phyloP scores from a whole-genome alignment of 2,888 invertebrate genomes.

The Rhagonycha fulva region DNA sequence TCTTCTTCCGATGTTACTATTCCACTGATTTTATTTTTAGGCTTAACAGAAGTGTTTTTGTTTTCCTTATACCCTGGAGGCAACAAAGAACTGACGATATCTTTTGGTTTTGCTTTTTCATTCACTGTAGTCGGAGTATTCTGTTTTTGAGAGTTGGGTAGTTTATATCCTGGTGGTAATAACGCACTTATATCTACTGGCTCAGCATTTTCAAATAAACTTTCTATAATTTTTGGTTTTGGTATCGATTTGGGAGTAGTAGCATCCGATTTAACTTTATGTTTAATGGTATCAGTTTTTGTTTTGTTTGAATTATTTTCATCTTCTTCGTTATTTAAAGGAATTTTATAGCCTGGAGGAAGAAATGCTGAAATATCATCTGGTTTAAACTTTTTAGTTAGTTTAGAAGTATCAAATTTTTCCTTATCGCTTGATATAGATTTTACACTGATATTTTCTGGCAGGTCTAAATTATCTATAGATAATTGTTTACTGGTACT shows the following conservation, averaged over 20 bases:
- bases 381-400: constrained; percentile 52
- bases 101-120: constrained; percentile 44
- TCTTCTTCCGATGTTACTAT: constrained; percentile 50
- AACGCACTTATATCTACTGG: constrained; percentile 60
- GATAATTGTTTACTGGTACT: not conserved
- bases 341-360: constrained; percentile 66
- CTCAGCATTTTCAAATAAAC: constrained; percentile 39
- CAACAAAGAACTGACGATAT: constrained; percentile 55
- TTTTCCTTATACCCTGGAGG: constrained; percentile 55
- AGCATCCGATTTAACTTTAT: constrained; percentile 39
- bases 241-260: constrained; percentile 38
- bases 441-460: constrained; percentile 50
- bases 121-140: not conserved
- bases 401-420: constrained; percentile 56
- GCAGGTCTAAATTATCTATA: not conserved
- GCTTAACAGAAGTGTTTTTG: constrained; percentile 18
- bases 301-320: constrained; percentile 26
- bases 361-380: constrained; percentile 61
- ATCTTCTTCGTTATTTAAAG: not conserved
- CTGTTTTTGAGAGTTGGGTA: constrained; percentile 31
- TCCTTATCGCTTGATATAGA: constrained; percentile 44
- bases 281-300: constrained; percentile 29
- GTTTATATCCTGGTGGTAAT: constrained; percentile 67
- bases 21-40: not conserved
- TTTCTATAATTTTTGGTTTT: constrained; percentile 11